Evolutionary conservation across 2,888 invertebrate genomes (phyloP).

Genomic region (Synergus itoensis): DNA sequence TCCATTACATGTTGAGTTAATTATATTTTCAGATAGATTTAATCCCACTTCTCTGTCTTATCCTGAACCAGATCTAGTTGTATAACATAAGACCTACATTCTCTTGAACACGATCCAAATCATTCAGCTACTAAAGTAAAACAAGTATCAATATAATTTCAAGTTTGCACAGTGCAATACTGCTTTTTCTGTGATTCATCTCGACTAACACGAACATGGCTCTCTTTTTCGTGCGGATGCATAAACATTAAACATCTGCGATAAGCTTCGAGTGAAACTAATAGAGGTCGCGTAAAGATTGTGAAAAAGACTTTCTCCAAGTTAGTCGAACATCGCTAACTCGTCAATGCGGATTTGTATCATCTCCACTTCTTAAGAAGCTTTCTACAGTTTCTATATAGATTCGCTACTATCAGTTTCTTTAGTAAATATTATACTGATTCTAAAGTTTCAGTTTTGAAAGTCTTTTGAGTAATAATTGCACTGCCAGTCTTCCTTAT

Average conservation of each 20-base stretch:
- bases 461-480: constrained; percentile 8
- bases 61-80: constrained; percentile 30
- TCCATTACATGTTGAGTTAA: constrained; percentile 2
- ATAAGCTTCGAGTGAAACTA: constrained; percentile 31
- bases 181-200: background rate
- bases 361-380: constrained; percentile 29
- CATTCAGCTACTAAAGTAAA: background rate
- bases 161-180: constrained; percentile 1
- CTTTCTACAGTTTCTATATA: constrained; percentile 25
- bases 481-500: background rate
- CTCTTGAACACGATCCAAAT: constrained; percentile 3
- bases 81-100: constrained; percentile 32
- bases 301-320: constrained; percentile 25
- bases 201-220: background rate
- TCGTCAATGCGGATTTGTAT: constrained; percentile 32
- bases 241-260: constrained; percentile 8
- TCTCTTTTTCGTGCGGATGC: background rate
- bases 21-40: constrained; percentile 15
- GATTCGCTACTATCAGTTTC: background rate
- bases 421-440: constrained; percentile 5
- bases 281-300: constrained; percentile 21
- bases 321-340: constrained; percentile 25
- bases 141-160: constrained; percentile 18
- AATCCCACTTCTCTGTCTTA: constrained; percentile 11
- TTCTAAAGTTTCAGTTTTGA: background rate